Evolutionary conservation across 2,888 invertebrate genomes (phyloP), one percentile per base, ranked within the genome.

Genomic region (Brenthis ino): DNA sequence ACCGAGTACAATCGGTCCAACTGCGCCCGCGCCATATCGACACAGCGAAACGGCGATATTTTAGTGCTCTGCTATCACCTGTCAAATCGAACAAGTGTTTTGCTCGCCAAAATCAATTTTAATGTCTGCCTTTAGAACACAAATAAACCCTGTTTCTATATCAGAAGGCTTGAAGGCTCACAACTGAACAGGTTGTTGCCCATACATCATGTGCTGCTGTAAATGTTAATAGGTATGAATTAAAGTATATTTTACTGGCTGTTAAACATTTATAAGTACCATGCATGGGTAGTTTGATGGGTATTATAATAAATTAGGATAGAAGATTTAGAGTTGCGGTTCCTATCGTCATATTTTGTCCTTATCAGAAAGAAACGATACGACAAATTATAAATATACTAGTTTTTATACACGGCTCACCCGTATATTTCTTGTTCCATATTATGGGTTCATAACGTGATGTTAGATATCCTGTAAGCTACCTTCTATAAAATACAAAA

Each of bases 51-150:
- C 79, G 73, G 83, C 85, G 82, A 88, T 92, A 92, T 89, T 87
- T 92, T 88, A 91, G 74, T 79, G 81, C 75, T 74, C 76, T 77
- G 82, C 87, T 92, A 92, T 92, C 91, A 90, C 89, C 87, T 88
- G 91, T 91, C 91, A 89, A 84, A 92, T 90, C 91, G 85, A 83
- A 87, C 91, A 89, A 92, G 90, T 90, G 89, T 91, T 88, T 85
- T 86, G 84, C 87, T 85, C 83, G 82, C 83, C 80, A 80, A 82
- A 82, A 82, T 88, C 88, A 85, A 91, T 89, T 89, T 91, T 88
- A 91, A 90, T 90, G 89, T 88, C 87, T 86, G 84, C 84, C 79
- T 84, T 87, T 85, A 81, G 85, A 82, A 86, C 82, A 80, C 79
- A 82, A 88, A 88, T 85, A 85, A 84, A 77, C 78, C 79, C 80